Conservation (phyloP, 2,888 invertebrate genomes). For the Cylindroiulus punctatus region DNA sequence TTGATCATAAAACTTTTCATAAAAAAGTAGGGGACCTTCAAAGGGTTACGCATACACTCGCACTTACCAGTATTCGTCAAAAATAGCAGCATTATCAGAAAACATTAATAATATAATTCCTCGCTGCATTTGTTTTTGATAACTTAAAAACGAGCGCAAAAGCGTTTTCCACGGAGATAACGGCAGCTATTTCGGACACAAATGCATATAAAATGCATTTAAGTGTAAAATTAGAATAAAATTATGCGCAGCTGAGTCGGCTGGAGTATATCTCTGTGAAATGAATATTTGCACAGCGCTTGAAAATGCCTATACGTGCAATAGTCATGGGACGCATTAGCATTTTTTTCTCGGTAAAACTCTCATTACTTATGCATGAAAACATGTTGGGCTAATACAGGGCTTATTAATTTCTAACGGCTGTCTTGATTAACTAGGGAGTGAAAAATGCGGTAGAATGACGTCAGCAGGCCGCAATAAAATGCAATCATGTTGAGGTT, state of each 20-base stretch:
- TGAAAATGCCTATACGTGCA: background rate
- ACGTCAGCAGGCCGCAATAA: background rate
- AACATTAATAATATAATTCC: constrained; percentile 26
- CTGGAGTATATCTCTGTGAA: background rate
- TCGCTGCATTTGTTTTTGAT: background rate
- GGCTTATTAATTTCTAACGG: constrained; percentile 42
- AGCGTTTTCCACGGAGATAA: constrained; percentile 11
- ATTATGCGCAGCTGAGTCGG: background rate
- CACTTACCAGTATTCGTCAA: no score
- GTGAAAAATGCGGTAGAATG: constrained; percentile 20
- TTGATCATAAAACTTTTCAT: no score
- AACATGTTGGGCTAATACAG: constrained; percentile 37
- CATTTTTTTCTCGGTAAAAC: constrained; percentile 38
- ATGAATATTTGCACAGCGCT: constrained; percentile 27
- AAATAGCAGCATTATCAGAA: background rate
- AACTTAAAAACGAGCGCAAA: background rate
- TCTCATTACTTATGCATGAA: constrained; percentile 38
- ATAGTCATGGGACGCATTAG: constrained; percentile 37
- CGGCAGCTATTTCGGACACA: constrained; percentile 24
- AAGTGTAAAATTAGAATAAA: constrained; percentile 42
- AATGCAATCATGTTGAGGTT: background rate
- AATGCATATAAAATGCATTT: constrained; percentile 33
- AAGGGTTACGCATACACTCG: no score
- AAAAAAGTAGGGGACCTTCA: no score
- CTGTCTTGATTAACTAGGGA: constrained; percentile 26